Conservation (phyloP, 2,797 vertebrate genomes). For the Sebastes alutus region DNA sequence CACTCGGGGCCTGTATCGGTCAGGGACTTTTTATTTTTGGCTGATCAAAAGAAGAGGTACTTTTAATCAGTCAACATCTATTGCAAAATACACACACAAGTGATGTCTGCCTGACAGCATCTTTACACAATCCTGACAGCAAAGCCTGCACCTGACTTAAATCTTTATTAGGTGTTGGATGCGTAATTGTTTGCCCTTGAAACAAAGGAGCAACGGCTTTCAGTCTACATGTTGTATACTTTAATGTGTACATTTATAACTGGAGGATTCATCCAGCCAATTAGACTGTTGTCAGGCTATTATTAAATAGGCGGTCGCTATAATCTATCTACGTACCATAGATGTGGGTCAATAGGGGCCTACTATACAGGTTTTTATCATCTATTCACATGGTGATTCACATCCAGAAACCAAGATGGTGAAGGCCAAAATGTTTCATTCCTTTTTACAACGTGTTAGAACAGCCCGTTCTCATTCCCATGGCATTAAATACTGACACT, state of each 20-base stretch:
- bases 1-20: conserved; percentile 32
- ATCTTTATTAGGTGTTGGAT: conserved; percentile 52
- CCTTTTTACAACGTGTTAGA: too few relatives aligned
- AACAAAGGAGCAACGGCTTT: conserved; percentile 30
- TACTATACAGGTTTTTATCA: too few relatives aligned
- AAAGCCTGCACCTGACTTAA: conserved; percentile 47
- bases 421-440: too few relatives aligned
- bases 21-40: conserved; percentile 27
- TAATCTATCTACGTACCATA: too few relatives aligned
- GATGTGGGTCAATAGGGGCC: too few relatives aligned
- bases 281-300: too few relatives aligned
- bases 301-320: too few relatives aligned
- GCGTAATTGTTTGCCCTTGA: conserved; percentile 40
- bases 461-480: too few relatives aligned
- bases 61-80: conserved; percentile 60
- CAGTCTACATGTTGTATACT: not conserved
- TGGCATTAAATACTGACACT: too few relatives aligned
- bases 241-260: not conserved
- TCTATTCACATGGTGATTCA: too few relatives aligned
- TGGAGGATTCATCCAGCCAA: not conserved
- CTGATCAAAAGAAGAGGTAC: conserved; percentile 67
- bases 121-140: conserved; percentile 56
- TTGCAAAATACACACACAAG: conserved; percentile 36
- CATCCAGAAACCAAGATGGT: too few relatives aligned
- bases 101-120: conserved; percentile 47